Evolutionary conservation across 2,113 vertebrate species (phyloP), one percentile per base, ranked within the genome.

Genomic region (Anoplopoma fimbria): DNA sequence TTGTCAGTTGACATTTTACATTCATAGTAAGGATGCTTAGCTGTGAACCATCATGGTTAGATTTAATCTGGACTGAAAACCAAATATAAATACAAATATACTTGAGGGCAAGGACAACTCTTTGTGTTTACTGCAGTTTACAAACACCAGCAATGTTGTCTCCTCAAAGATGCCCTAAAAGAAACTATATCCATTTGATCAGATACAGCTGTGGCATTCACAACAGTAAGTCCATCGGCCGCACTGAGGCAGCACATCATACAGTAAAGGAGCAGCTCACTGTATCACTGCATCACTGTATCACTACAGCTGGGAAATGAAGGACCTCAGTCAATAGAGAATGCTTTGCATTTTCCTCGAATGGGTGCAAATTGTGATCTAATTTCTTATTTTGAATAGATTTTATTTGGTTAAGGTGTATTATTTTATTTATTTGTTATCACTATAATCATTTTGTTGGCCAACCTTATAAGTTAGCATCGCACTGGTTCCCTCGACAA

Each of bases 151-250:
- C 14, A n/a, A 19, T 75, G 86, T 85, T 89, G 88, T 81, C 65
- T 51, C 84, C 83, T 83, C 71, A 71, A 83, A 83, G 75, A 82
- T 81, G 79, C 79, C 77, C 81, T 77, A n/a, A 69, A 79, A 75
- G 88, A 79, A 76, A 81, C 74, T 69, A 7, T 40, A 75, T 85
- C 70, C 62, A 38, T 82, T 65, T 90, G 92, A 93, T 91, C 61
- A 72, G 71, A 88, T 73, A 34, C 91, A 93, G 91, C 82, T 93
- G 93, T 87, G 68, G 68, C 63, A 38, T 82, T 55, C 65, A 74
- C 72, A 83, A 34, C 58, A 85, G 82, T 65, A 19, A 73, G 55
- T 40, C 65, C 38, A 49, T 63, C 68, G 69, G 57, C 74, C 27
- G 23, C 63, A 69, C 47, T 34, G 75, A 85, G 23, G 61, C 71